Evolutionary conservation across 2,113 vertebrate species (phyloP).

Genomic region (Catharus fuscescens): DNA sequence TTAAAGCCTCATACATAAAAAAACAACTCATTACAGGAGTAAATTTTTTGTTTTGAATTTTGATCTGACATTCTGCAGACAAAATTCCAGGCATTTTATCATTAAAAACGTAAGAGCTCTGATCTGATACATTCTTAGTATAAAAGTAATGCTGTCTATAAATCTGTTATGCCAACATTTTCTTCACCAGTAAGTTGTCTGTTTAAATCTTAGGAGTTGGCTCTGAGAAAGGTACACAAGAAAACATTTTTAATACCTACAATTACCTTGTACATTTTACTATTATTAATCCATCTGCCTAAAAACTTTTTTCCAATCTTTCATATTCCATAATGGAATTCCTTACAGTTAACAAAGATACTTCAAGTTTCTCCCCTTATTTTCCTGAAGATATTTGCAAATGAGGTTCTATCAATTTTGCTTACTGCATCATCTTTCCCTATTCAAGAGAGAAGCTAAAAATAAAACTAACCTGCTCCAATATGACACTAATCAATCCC

Average conservation of each 20-base stretch:
- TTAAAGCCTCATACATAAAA: not conserved
- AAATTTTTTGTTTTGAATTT: not conserved
- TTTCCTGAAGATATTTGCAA: not conserved
- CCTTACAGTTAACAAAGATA: not conserved
- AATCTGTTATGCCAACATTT: not conserved
- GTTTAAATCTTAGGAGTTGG: not conserved
- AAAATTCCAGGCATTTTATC: not conserved
- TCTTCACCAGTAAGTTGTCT: not conserved
- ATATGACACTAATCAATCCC: not conserved
- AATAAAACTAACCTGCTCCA: not conserved
- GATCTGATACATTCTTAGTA: not conserved
- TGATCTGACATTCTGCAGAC: not conserved
- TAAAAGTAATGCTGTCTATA: not conserved
- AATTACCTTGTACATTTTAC: not conserved
- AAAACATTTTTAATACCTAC: not conserved
- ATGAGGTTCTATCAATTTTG: not conserved
- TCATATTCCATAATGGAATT: not conserved
- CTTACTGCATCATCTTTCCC: not conserved
- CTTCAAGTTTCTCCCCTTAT: not conserved
- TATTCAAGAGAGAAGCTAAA: not conserved
- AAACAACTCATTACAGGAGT: not conserved
- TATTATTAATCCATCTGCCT: not conserved
- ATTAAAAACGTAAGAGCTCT: not conserved
- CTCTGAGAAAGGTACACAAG: not conserved
- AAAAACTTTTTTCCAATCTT: not conserved